Base-by-base conservation (phyloP, 2,113 vertebrate species). In the Orientallactaga bullata region DNA sequence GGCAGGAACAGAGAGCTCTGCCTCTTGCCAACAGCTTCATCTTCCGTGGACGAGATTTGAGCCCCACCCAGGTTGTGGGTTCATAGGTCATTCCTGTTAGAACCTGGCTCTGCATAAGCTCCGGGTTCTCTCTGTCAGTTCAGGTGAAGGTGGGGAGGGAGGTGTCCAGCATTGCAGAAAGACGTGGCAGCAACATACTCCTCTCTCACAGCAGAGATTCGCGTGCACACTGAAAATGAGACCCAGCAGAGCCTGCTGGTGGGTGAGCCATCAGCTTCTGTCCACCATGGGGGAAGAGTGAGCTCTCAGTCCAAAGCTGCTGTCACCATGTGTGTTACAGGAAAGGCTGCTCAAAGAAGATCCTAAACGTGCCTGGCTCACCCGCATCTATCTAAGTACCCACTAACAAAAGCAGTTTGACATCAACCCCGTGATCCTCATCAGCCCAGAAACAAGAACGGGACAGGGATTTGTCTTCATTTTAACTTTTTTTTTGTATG, bases 261-360 rank as follows among this genome's bases (percentile, higher is more conserved):
- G 26, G 69, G 30, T 66, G 74, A 82, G 61, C 24, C 9, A 24
- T 26, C 73, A 7, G 74, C 42, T 66, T 69, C 71, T 18, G 12
- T 55, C 0, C 0, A 32, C n/a, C 26, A 0, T 2, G 0, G 28
- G 32, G 89, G 37, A 81, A 82, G 42, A 69, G n/a, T 26, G 26
- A 4, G 26, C 6, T 79, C 30, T 58, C 68, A 47, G 85, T 47
- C 69, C 85, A 76, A 35, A 85, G 10, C 23, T 7, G 7, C 51
- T 35, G 42, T 65, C 24, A 17, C 69, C 18, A 5, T 0, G 0
- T 51, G 28, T 65, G 47, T 85, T 85, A 42, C 60, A 20, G 12
- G 28, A 24, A 26, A 80, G 32, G 23, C 17, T 55, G 23, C 58
- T 5, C 24, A 83, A 35, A 60, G 9, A 10, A 35, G 13, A 69